Percentiles rank a stretch among this genome's conserved stretches.
Conservation (phyloP, 2,113 vertebrate genomes). For the Sebastes schlegelii region DNA sequence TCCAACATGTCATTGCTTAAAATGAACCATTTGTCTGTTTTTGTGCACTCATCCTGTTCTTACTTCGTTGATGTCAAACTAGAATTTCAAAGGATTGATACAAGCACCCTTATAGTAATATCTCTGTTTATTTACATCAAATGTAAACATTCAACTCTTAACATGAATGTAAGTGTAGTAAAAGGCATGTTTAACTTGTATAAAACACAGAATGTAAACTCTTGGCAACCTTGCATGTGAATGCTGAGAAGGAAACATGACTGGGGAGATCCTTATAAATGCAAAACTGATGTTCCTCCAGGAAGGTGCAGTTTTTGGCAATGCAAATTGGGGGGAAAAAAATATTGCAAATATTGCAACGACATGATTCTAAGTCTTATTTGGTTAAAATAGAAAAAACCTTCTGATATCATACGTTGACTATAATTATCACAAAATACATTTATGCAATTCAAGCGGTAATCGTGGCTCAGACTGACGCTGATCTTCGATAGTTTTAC, state of each 20-base stretch:
- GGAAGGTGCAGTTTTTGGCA: slow-evolving; percentile 47
- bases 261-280: slow-evolving; percentile 32
- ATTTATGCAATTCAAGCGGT: slow-evolving; percentile 47
- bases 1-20: neutral
- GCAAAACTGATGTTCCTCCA: slow-evolving; percentile 43
- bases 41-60: neutral
- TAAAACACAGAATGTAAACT: slow-evolving; percentile 80
- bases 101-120: slow-evolving; percentile 47
- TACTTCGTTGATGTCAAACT: neutral
- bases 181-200: slow-evolving; percentile 83
- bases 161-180: slow-evolving; percentile 76
- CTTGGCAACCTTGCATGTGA: slow-evolving; percentile 69
- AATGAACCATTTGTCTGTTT: neutral
- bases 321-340: slow-evolving; percentile 18
- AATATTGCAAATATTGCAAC: slow-evolving; percentile 13
- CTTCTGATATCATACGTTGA: slow-evolving; percentile 2
- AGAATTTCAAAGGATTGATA: neutral
- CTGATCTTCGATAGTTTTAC: slow-evolving; percentile 24
- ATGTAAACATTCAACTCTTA: slow-evolving; percentile 83
- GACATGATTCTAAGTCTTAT: slow-evolving; percentile 15
- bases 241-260: slow-evolving; percentile 60
- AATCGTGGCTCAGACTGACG: slow-evolving; percentile 41
- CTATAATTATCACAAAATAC: slow-evolving; percentile 63
- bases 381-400: slow-evolving; percentile 55
- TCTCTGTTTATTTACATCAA: slow-evolving; percentile 78